A percentile compares a stretch with the other conserved stretches of the same genome.
phyloP scores from a whole-genome alignment of 2,113 vertebrate genomes.

The human region DNA sequence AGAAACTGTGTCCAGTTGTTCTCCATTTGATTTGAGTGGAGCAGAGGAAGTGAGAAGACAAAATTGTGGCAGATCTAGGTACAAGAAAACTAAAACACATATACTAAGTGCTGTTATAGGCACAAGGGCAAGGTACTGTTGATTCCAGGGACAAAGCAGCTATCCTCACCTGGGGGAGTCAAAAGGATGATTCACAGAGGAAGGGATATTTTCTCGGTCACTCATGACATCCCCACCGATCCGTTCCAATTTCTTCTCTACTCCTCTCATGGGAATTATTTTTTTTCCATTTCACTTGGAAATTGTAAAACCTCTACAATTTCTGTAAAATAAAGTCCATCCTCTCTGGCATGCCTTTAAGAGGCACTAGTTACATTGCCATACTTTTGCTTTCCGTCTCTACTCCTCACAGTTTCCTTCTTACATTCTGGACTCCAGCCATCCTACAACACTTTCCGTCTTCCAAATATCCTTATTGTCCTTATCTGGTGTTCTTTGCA shows the following conservation, averaged over 20 bases:
- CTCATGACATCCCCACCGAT: not conserved
- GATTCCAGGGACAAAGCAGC: too few relatives aligned
- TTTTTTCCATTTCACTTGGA: not conserved
- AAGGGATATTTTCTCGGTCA: not conserved
- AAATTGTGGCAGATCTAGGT: not conserved
- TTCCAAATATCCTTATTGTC: too few relatives aligned
- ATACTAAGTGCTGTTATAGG: rapidly evolving
- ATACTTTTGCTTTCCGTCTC: not conserved
- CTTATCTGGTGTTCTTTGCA: rapidly evolving
- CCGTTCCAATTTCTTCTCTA: not conserved
- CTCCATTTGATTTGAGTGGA: not conserved
- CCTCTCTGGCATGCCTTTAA: not conserved
- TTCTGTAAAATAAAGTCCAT: not conserved
- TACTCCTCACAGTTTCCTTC: not conserved
- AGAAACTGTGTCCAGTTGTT: not conserved
- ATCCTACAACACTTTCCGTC: rapidly evolving
- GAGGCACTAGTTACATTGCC: rapidly evolving
- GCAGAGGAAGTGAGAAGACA: not conserved
- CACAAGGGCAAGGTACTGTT: not conserved
- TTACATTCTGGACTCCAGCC: not conserved
- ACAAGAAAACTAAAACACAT: not conserved
- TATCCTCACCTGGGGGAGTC: not conserved
- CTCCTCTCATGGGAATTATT: not conserved
- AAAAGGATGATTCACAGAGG: too few relatives aligned
- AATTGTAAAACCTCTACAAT: not conserved